Conservation (phyloP, 2,888 invertebrate species). For the Eupithecia tripunctaria region DNA sequence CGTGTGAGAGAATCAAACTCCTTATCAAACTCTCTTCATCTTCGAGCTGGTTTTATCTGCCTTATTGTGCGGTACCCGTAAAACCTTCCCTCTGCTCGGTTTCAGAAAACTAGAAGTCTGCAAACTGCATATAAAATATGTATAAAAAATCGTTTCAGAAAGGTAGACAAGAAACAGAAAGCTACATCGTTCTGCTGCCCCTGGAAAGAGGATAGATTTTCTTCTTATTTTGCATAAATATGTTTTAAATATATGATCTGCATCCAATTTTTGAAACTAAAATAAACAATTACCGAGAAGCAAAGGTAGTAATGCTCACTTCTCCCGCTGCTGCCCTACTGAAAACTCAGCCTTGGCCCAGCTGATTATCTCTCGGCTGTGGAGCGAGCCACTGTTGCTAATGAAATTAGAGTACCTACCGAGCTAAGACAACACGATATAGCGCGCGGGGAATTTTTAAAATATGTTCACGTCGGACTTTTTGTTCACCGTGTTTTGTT, state of each 20-base stretch:
- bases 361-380: slow-evolving; percentile 41
- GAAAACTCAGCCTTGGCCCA: neutral
- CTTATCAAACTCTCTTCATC: neutral
- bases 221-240: neutral
- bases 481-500: slow-evolving; percentile 45
- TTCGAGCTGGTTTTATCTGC: too few species aligned
- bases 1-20: neutral
- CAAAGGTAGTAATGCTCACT: neutral
- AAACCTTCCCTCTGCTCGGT: too few species aligned
- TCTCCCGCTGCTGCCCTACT: neutral
- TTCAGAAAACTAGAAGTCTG: too few species aligned
- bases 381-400: slow-evolving; percentile 54
- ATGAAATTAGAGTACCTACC: slow-evolving; percentile 64
- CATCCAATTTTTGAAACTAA: neutral
- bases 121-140: neutral
- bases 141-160: neutral
- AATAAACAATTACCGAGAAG: neutral
- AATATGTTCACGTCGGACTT: slow-evolving; percentile 46
- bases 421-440: slow-evolving; percentile 63
- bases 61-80: too few species aligned
- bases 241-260: neutral
- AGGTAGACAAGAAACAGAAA: neutral
- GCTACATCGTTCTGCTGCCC: neutral
- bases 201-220: neutral
- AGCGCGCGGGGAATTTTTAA: slow-evolving; percentile 56